Base-by-base conservation (phyloP, 2,797 vertebrate genomes). In the Geotrypetes seraphini region DNA sequence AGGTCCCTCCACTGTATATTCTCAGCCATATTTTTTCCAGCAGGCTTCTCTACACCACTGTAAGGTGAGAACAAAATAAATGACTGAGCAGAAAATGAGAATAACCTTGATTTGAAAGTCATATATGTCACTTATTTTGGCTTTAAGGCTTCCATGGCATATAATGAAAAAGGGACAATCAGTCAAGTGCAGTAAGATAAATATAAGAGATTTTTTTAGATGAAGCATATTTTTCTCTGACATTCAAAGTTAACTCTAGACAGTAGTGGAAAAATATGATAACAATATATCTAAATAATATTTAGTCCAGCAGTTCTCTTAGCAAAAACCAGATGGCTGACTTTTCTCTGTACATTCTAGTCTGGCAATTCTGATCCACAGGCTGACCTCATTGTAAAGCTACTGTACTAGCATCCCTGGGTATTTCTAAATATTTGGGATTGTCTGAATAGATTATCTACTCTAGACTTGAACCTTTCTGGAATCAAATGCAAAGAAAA, bases 101-200 rank as follows among this genome's bases (percentile, higher is more conserved):
- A 60, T 10, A n/a, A 16, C 23, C 36, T 61, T 58, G 31, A 43
- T 45, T 50, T 50, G 31, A 50, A 57, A 53, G 28, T 45, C 3
- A 0, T 15, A 13, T 18, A 11, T 22, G 17, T 6, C 31, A 39
- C 17, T 38, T 0, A 1, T 22, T 44, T 18, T 40, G 26, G 10
- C 61, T 48, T 35, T 39, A 33, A 50, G 47, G 28, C 27, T 56
- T 24, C 8, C 28, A 39, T 52, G 31, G 25, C 7, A 33, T 12
- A 21, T 7, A 35, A 43, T 28, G 5, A 37, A 34, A 28, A 33
- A 37, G 7, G 28, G 19, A 29, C 11, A 17, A 31, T 47, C 33
- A 39, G 19, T 43, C 47, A 51, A 53, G 33, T n/a, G n/a, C n/a
- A n/a, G n/a, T 33, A 18, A 40, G 10, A 5, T 23, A 33, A 50